Evolutionary conservation across 2,888 invertebrate species (phyloP).

Genomic region (Eupithecia dodoneata): DNA sequence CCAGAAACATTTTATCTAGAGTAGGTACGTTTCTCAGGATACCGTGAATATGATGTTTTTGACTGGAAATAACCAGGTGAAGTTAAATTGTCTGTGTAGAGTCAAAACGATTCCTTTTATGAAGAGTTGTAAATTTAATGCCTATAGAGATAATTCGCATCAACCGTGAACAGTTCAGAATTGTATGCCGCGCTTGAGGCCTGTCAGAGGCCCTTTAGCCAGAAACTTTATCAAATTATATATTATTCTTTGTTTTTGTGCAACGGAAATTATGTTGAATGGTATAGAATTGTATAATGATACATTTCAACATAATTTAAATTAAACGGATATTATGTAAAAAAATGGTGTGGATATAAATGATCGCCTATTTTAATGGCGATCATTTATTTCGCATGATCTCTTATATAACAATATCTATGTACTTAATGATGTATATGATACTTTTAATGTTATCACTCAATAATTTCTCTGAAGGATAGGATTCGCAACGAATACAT

Average conservation of each 20-base stretch:
- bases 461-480: too few species aligned
- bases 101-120: constrained; percentile 28
- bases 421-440: neutral
- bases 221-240: constrained; percentile 9
- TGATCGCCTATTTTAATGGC: neutral
- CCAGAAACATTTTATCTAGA: neutral
- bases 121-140: constrained; percentile 40
- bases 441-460: neutral
- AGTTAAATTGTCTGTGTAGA: constrained; percentile 14
- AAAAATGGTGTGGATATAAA: too few species aligned
- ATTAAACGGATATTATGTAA: neutral
- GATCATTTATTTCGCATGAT: neutral
- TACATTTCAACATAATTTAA: neutral
- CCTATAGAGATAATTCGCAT: constrained; percentile 44
- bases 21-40: neutral
- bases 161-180: constrained; percentile 41
- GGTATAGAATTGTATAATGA: too few species aligned
- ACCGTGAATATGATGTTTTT: neutral
- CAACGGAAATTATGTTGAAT: neutral
- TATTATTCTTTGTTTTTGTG: neutral
- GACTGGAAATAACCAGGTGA: constrained; percentile 9
- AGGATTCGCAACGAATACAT: too few species aligned
- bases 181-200: constrained; percentile 35
- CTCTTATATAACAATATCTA: neutral
- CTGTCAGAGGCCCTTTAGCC: constrained; percentile 1